Evolutionary conservation across 2,113 vertebrate genomes (phyloP).

Genomic region (Corvus hawaiiensis): DNA sequence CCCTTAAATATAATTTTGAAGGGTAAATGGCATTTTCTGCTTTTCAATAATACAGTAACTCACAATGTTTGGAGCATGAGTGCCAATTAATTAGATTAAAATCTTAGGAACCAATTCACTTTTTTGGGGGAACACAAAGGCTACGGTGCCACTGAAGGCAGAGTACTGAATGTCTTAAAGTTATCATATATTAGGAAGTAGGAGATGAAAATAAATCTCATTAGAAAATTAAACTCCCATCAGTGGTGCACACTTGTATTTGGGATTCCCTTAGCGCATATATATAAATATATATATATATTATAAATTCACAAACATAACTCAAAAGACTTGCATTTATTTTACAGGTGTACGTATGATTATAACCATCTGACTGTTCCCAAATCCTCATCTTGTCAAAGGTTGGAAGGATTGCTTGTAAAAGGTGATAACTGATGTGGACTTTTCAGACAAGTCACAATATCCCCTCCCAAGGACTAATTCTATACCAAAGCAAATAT

Average conservation of each 20-base stretch:
- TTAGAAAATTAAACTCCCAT: neutral
- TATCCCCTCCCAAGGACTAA: neutral
- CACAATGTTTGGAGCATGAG: accelerated
- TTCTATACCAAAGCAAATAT: neutral
- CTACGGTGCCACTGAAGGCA: neutral
- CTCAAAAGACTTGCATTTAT: neutral
- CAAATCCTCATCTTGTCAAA: neutral
- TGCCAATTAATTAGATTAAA: neutral
- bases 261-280: neutral
- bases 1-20: neutral
- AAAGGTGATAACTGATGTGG: neutral
- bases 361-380: neutral
- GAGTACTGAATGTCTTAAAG: neutral
- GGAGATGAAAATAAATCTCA: neutral
- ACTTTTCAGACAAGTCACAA: neutral
- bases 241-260: neutral
- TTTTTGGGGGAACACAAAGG: neutral
- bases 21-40: neutral
- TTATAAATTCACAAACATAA: neutral
- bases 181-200: neutral
- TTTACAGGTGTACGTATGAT: neutral
- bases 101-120: neutral
- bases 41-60: neutral
- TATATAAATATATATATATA: neutral
- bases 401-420: neutral